phyloP scores from a whole-genome alignment of 2,888 invertebrate species.

The Yponomeuta cagnagella region DNA sequence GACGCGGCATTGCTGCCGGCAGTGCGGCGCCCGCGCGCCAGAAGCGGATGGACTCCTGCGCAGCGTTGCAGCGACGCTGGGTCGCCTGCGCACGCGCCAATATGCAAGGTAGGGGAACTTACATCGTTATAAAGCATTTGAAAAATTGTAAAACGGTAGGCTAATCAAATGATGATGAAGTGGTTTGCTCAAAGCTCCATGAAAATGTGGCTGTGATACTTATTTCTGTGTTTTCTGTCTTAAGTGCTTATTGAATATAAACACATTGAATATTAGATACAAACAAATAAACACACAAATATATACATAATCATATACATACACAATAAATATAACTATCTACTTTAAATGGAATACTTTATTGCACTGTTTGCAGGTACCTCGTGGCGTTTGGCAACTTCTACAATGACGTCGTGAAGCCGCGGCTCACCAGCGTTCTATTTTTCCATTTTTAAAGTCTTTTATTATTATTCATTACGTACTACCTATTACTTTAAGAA shows the following conservation, averaged over 20 bases:
- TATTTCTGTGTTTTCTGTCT: background rate
- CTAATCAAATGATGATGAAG: no score
- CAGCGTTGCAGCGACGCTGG: slow-evolving; percentile 39
- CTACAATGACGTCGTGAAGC: slow-evolving; percentile 55
- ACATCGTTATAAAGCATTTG: background rate
- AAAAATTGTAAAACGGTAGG: background rate
- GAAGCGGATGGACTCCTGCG: slow-evolving; percentile 31
- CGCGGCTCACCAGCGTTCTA: slow-evolving; percentile 52
- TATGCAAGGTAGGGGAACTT: slow-evolving; percentile 30
- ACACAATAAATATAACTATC: background rate
- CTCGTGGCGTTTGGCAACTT: slow-evolving; percentile 47
- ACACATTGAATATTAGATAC: no score
- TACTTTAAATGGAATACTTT: background rate
- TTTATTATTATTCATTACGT: background rate
- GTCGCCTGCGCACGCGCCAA: slow-evolving; percentile 40
- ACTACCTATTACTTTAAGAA: background rate
- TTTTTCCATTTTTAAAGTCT: slow-evolving; percentile 53
- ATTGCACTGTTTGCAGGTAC: slow-evolving; percentile 24
- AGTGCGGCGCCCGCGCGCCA: slow-evolving; percentile 27
- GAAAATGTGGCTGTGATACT: no score
- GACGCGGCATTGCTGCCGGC: slow-evolving; percentile 17
- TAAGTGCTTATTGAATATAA: no score
- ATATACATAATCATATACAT: no score
- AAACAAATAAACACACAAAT: no score
- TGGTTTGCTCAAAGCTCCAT: no score